A percentile compares a stretch with the other conserved stretches of the same genome.
Conservation (phyloP, 2,113 vertebrate species). For the Todiramphus chloris region DNA sequence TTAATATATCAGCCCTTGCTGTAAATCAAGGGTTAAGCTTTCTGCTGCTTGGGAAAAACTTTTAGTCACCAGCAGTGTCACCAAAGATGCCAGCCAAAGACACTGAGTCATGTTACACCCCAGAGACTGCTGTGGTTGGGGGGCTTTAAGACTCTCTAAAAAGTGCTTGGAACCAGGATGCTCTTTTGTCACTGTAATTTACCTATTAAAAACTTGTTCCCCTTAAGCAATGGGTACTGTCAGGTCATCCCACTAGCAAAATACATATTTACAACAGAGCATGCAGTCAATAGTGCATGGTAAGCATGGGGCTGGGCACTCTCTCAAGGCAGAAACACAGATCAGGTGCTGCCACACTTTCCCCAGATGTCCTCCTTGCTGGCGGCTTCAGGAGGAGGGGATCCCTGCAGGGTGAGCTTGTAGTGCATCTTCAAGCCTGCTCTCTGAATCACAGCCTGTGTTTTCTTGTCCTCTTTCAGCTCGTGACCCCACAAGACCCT, state of each 20-base stretch:
- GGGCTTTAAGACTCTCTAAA: background rate
- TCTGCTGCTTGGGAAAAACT: background rate
- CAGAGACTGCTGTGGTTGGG: background rate
- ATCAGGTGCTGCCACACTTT: background rate
- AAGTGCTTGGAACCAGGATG: background rate
- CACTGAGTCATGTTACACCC: background rate
- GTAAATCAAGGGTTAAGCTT: background rate
- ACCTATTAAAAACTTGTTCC: background rate
- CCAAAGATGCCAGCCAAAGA: background rate
- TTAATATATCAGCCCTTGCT: background rate
- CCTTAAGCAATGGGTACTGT: background rate
- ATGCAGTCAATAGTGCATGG: background rate
- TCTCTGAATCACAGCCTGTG: background rate
- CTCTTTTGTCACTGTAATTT: background rate
- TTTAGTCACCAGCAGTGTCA: background rate
- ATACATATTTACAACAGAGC: background rate
- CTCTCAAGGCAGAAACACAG: background rate
- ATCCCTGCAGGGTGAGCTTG: background rate
- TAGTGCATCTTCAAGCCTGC: background rate
- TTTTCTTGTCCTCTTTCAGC: background rate
- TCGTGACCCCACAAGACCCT: background rate
- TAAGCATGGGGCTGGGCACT: background rate
- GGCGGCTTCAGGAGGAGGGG: background rate
- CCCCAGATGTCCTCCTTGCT: background rate
- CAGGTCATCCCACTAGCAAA: background rate